Evolutionary conservation across 2,888 invertebrate species (phyloP).

Genomic region (Heliconius cydno): DNA sequence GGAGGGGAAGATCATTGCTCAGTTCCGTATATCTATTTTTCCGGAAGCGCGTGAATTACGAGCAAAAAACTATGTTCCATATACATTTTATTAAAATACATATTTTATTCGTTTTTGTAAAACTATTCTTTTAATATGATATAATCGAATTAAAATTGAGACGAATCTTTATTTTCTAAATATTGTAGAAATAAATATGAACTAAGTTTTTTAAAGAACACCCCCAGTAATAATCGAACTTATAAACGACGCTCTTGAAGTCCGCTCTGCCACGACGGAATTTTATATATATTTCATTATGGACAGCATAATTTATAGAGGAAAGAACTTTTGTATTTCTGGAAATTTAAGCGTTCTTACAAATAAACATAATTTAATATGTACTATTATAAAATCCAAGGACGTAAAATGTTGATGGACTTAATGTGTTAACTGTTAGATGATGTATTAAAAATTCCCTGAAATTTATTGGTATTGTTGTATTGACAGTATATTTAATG

Average conservation of each 20-base stretch:
- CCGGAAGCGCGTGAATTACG: background rate
- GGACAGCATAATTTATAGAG: background rate
- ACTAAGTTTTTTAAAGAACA: no score
- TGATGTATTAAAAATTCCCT: background rate
- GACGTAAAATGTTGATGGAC: background rate
- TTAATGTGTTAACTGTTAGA: background rate
- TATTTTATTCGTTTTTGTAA: background rate
- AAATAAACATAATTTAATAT: background rate
- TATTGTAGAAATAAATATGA: no score
- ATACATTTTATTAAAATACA: background rate
- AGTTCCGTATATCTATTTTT: slow-evolving; percentile 19
- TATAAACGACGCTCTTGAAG: background rate
- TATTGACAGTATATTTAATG: background rate
- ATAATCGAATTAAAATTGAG: no score
- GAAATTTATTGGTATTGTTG: background rate
- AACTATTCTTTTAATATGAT: no score
- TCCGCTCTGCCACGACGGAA: background rate
- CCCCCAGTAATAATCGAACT: background rate
- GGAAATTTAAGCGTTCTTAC: background rate
- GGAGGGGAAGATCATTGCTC: slow-evolving; percentile 19
- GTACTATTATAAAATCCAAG: background rate
- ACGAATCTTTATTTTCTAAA: no score
- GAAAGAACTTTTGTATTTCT: background rate
- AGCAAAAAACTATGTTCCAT: background rate
- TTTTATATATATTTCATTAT: background rate